Evolutionary conservation across 2,797 vertebrate species (phyloP).

Genomic region (Manis pentadactyla): DNA sequence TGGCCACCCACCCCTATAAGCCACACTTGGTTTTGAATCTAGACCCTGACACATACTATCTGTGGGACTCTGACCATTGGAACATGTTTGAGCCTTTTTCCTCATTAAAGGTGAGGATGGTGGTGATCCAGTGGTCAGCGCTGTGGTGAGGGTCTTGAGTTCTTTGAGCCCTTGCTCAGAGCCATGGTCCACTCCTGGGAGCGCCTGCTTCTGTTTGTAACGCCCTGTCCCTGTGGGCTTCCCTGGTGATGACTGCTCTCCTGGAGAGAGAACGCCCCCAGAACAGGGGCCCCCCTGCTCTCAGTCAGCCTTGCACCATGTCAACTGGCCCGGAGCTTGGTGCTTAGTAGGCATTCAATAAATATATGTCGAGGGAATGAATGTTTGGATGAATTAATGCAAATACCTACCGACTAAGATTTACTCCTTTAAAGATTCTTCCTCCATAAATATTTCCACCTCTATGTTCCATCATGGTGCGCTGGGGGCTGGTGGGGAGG

Average conservation of each 20-base stretch:
- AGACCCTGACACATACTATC: background rate
- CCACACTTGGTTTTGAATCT: background rate
- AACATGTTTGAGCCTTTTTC: background rate
- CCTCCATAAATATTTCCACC: slow-evolving; percentile 24
- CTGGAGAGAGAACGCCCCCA: background rate
- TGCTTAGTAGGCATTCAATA: slow-evolving; percentile 40
- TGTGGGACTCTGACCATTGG: background rate
- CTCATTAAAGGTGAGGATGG: slow-evolving; percentile 35
- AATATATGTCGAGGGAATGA: background rate
- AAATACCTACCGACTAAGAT: background rate
- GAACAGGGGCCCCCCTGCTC: background rate
- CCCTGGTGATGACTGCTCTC: background rate
- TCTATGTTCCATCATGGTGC: background rate
- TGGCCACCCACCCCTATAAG: background rate
- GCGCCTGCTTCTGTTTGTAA: background rate
- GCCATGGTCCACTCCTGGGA: background rate
- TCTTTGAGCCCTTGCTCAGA: accelerated
- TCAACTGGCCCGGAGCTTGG: background rate
- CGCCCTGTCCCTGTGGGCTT: accelerated
- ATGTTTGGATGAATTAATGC: background rate
- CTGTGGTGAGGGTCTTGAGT: background rate
- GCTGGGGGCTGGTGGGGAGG: background rate
- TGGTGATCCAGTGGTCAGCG: background rate
- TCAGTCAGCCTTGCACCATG: background rate
- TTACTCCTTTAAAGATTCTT: slow-evolving; percentile 42